Base-by-base conservation (phyloP, 2,113 vertebrate species). In the Anas platyrhynchos region DNA sequence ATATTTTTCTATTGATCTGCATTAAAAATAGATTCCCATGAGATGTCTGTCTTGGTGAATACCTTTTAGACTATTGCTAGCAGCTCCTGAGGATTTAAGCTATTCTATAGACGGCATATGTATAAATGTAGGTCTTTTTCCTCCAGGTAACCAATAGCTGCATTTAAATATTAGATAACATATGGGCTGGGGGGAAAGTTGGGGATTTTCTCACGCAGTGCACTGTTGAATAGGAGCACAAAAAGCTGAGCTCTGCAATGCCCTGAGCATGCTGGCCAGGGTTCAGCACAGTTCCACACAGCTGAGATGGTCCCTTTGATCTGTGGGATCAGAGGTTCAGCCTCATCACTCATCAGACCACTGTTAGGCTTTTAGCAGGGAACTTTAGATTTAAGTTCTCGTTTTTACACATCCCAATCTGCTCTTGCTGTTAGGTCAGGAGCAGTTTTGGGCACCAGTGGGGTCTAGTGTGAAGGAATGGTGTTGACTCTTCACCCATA, bases 331-430 rank as follows among this genome's bases (percentile, higher is more conserved):
- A 75, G 86, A 78, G 18, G 9, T 52, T 74, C 55, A 83, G 46
- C 48, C 56, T 63, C 66, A 44, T 68, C 0, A 0, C 73, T 0
- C 0, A 25, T 43, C 65, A 41, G 48, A 63, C 48, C 4, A 7
- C 44, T 31, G 31, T 26, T 15, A 16, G 0, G 16, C 18, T 83
- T 88, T 61, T 48, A 83, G 65, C 21, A 16, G 44, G 43, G 18
- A 86, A 61, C 3, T 86, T 56, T n/a, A 56, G 18, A 43, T 66
- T 65, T 75, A 41, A 0, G 1, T 48, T 80, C 18, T 29, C 8
- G 1, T 66, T 89, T 84, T 76, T 2, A 54, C 65, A 31, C 20
- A 38, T 27, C 62, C 56, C 46, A 2, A 14, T 43, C n/a, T 31
- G n/a, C 38, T 5, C 72, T 83, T 81, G 73, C 68, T 92, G 29